Evolutionary conservation across 2,113 vertebrate genomes (phyloP), one percentile per base, ranked within the genome.

Genomic region (Probosciger aterrimus): DNA sequence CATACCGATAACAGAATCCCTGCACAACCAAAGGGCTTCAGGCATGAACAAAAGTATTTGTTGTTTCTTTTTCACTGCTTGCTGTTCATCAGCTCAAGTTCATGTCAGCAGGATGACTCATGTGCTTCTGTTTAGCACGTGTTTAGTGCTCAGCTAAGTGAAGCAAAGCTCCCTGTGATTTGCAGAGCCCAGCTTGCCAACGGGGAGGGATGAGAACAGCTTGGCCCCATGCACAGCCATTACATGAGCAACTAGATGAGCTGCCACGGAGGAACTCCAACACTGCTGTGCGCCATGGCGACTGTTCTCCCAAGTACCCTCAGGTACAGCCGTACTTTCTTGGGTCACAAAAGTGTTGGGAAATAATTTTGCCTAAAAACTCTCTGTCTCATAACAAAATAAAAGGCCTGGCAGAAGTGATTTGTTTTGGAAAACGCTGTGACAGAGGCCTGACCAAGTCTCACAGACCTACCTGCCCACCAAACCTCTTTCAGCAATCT

Each of bases 91-190:
- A 68, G 73, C 77, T 95, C 83, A 39, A 95, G 77, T 52, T 91
- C 89, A 62, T 68, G 60, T 87, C 93, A 93, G 77, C 69, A 52
- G 83, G 57, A 65, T 96, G 93, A 92, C 86, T 95, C 95, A 81
- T 37, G 19, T 39, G 70, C 96, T 83, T 77, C 82, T 93, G 68
- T 83, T 78, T 1, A 92, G 76, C 94, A 64, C 9, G 16, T 95
- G 95, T 37, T 78, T 47, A 64, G 6, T 52, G 77, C 69, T 93
- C 83, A 89, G 86, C 86, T 91, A 93, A 92, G 83, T 28, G 83
- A 52, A 92, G 86, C 89, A 82, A 60, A 90, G 84, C 55, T 57
- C 0, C 0, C 59, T 46, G 50, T 7, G 74, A n/a, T 55, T 60
- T 70, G 47, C 60, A 59, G 87, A 88, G 44, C 44, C 43, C 86